These are phyloP conservation scores for Bolinopsis microptera DNA, from an alignment of 37 sponge, comb jelly and placozoan species.

Conservation along the genomic window DNA sequence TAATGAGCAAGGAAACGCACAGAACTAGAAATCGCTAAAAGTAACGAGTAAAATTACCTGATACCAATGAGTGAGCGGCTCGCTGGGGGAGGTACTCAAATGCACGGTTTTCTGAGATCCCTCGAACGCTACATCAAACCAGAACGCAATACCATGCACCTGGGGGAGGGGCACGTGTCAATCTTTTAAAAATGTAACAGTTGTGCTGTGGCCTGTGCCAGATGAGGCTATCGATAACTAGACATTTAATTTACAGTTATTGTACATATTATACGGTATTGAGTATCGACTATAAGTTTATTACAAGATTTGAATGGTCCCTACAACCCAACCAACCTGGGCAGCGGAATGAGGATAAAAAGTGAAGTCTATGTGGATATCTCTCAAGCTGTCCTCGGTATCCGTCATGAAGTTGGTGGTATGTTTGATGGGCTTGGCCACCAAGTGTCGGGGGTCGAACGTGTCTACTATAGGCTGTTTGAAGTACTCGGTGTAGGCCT, in stretches of 20 bases:
- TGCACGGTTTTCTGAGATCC: constrained; percentile 87
- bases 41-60: too few species aligned
- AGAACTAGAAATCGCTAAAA: too few species aligned
- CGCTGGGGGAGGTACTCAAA: constrained; percentile 93
- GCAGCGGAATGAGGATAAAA: constrained; percentile 54
- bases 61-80: constrained; percentile 99
- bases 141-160: constrained; percentile 96
- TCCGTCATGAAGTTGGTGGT: constrained; percentile 80
- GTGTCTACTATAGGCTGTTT: constrained; percentile 85
- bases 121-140: constrained; percentile 95
- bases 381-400: constrained; percentile 78
- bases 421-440: constrained; percentile 83
- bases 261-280: too few species aligned
- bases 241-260: too few species aligned
- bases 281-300: too few species aligned
- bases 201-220: too few species aligned
- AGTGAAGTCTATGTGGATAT: constrained; percentile 63
- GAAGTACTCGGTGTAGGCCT: constrained; percentile 88
- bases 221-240: too few species aligned
- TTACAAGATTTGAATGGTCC: too few species aligned
- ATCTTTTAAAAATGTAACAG: constrained; percentile 68
- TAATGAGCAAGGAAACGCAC: too few species aligned
- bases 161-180: too few species aligned
- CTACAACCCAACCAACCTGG: constrained; percentile 11
- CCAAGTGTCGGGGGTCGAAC: constrained; percentile 32